A percentile compares a stretch with the other conserved stretches of the same genome.
These are phyloP conservation scores for Arge pagana DNA, from an alignment of 2,888 invertebrate species.

Conservation along the genomic window DNA sequence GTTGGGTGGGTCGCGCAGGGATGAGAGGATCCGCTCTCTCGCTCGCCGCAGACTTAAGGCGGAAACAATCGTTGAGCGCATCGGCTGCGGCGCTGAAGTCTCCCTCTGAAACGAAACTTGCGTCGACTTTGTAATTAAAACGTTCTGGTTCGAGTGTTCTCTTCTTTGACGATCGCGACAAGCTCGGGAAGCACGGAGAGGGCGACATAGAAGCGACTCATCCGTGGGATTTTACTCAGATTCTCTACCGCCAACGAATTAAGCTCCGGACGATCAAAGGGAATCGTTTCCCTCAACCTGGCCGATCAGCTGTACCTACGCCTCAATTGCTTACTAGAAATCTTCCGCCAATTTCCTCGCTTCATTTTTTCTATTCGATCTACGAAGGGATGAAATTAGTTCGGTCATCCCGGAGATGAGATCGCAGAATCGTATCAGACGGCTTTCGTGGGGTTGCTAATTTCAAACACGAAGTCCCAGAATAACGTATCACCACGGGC, in stretches of 20 bases:
- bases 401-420: no score
- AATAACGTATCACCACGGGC: no score
- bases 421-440: no score
- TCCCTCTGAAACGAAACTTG: neutral
- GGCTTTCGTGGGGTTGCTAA: no score
- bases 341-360: no score
- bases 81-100: conserved; percentile 14
- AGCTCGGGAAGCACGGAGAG: conserved; percentile 27
- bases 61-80: conserved; percentile 13
- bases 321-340: no score
- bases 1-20: no score
- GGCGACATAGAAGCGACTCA: conserved; percentile 25
- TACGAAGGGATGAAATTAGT: no score
- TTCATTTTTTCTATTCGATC: no score
- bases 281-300: conserved; percentile 55
- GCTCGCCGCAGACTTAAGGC: neutral
- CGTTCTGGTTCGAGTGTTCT: conserved; percentile 53
- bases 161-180: conserved; percentile 39
- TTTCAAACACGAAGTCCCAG: no score
- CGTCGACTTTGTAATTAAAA: conserved; percentile 52
- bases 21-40: neutral
- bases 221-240: neutral
- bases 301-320: conserved; percentile 50
- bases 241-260: conserved; percentile 17
- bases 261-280: conserved; percentile 48